Percentiles rank a stretch among this genome's conserved stretches.
phyloP scores from a whole-genome alignment of 1,140 invertebrate genomes.

The Pygmarrhopalites habei region DNA sequence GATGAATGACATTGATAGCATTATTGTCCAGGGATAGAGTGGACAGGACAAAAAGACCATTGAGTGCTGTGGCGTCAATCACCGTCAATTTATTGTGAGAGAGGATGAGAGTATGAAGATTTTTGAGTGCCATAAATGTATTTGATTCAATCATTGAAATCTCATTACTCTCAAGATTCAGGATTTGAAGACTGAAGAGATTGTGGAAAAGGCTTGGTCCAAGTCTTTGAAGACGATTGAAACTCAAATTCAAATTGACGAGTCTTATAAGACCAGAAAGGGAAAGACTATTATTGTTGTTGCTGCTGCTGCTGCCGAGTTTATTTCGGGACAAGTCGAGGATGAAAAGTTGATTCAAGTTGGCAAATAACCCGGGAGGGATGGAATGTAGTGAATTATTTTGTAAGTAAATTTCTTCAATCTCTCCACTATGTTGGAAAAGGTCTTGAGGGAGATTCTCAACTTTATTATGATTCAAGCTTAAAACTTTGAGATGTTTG shows the following conservation, averaged over 20 bases:
- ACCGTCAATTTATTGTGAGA: constrained; percentile 70
- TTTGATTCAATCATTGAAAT: constrained; percentile 69
- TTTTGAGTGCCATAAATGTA: constrained; percentile 73
- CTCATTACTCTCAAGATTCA: constrained; percentile 70
- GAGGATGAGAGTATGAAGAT: constrained; percentile 69
- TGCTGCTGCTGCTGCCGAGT: constrained; percentile 52
- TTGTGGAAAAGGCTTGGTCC: constrained; percentile 68
- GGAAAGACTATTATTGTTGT: constrained; percentile 49
- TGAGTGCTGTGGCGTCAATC: constrained; percentile 62
- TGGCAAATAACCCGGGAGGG: constrained; percentile 68
- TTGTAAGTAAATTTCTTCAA: constrained; percentile 76
- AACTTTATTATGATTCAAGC: constrained; percentile 78
- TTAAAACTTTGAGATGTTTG: constrained; percentile 67
- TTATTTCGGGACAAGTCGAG: constrained; percentile 81
- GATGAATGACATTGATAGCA: constrained; percentile 62
- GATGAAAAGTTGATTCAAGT: constrained; percentile 70
- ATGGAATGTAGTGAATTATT: constrained; percentile 79
- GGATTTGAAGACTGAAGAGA: constrained; percentile 72
- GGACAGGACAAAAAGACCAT: constrained; percentile 69
- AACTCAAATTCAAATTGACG: constrained; percentile 73
- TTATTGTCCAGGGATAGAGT: constrained; percentile 73
- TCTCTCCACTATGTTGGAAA: constrained; percentile 65
- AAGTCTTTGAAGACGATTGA: constrained; percentile 71
- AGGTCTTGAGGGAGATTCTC: constrained; percentile 72
- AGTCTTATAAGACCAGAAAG: constrained; percentile 76